Conservation (phyloP, 2,797 vertebrate genomes). For the Enteromius thamalakanensis region DNA sequence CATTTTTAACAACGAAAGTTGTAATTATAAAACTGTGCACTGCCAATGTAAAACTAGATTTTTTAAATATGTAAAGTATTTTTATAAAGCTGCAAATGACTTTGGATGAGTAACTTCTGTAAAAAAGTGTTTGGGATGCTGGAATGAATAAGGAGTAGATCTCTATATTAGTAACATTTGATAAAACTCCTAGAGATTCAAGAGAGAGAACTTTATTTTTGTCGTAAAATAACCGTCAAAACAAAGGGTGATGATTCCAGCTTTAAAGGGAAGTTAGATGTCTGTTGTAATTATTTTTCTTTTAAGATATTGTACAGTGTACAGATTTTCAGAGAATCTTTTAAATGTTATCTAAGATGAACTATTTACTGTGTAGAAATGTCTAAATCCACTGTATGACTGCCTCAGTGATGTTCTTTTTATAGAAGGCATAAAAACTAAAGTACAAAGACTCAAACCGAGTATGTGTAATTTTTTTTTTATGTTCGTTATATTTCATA, state of each 20-base stretch:
- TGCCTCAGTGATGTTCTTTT: slow-evolving; percentile 94
- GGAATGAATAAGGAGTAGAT: slow-evolving; percentile 81
- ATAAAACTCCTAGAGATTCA: slow-evolving; percentile 33
- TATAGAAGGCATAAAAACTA: slow-evolving; percentile 87
- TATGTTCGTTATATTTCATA: neutral
- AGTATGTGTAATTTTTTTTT: slow-evolving; percentile 75
- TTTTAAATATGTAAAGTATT: slow-evolving; percentile 79
- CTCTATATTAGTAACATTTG: slow-evolving; percentile 64
- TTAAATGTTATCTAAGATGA: slow-evolving; percentile 88
- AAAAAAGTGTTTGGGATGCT: slow-evolving; percentile 89
- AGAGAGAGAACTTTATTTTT: slow-evolving; percentile 50
- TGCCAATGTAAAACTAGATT: slow-evolving; percentile 76
- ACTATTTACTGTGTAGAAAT: slow-evolving; percentile 91
- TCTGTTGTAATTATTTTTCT: slow-evolving; percentile 72
- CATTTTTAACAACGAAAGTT: slow-evolving; percentile 79
- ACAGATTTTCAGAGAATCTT: slow-evolving; percentile 85
- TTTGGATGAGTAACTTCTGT: slow-evolving; percentile 78
- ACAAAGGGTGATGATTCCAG: slow-evolving; percentile 71
- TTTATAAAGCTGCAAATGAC: slow-evolving; percentile 80
- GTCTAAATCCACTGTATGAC: slow-evolving; percentile 89
- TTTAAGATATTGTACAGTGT: slow-evolving; percentile 86
- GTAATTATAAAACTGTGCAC: slow-evolving; percentile 85
- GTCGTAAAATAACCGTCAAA: slow-evolving; percentile 56
- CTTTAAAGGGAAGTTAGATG: slow-evolving; percentile 82
- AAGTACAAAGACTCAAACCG: slow-evolving; percentile 75